Conservation (phyloP, 2,797 vertebrate species). For the Amblyraja radiata region DNA sequence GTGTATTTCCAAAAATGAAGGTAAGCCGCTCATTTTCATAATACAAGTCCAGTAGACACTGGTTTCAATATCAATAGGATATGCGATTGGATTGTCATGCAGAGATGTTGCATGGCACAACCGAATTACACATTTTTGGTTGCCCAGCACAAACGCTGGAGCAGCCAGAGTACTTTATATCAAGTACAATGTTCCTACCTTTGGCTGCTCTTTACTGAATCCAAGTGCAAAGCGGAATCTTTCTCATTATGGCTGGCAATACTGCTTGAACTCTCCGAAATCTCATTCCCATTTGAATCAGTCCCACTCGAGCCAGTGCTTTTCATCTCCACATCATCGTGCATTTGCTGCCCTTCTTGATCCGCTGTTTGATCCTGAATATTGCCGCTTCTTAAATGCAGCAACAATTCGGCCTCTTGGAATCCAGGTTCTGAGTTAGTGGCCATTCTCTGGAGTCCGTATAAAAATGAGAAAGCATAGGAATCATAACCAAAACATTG, state of each 20-base stretch:
- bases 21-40: background rate
- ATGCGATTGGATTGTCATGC: background rate
- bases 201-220: slow-evolving; percentile 66
- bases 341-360: slow-evolving; percentile 52
- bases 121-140: background rate
- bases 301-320: slow-evolving; percentile 70
- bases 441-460: slow-evolving; percentile 63
- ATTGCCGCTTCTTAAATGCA: slow-evolving; percentile 63
- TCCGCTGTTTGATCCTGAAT: slow-evolving; percentile 54
- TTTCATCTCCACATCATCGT: slow-evolving; percentile 78
- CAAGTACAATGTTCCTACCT: slow-evolving; percentile 57
- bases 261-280: slow-evolving; percentile 61
- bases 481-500: slow-evolving; percentile 46
- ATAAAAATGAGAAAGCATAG: slow-evolving; percentile 44
- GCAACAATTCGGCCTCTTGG: slow-evolving; percentile 53
- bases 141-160: background rate
- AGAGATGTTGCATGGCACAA: background rate
- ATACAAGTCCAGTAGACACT: background rate
- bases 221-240: slow-evolving; percentile 66
- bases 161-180: background rate
- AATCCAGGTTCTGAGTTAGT: slow-evolving; percentile 55
- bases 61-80: background rate
- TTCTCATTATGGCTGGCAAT: slow-evolving; percentile 56
- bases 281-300: slow-evolving; percentile 70
- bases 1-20: slow-evolving; percentile 21